Base-by-base conservation (phyloP, 2,113 vertebrate genomes). In the Piprites chloris region DNA sequence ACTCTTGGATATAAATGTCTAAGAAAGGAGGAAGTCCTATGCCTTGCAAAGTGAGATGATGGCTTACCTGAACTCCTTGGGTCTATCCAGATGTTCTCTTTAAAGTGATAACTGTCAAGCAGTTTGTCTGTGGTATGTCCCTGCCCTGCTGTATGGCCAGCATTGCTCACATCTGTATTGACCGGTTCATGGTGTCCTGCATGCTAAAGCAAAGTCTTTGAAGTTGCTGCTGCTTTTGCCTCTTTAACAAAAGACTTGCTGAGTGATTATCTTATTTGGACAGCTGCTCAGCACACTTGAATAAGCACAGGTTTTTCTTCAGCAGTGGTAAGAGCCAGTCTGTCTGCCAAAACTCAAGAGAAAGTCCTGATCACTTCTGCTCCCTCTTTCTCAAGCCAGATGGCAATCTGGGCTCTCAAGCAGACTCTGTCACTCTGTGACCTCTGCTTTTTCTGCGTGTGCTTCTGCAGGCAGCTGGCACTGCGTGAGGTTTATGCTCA, bases 401-500 rank as follows among this genome's bases (percentile, higher is more conserved):
- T 7, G 71, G 44, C 27, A 67, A 44, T 8, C n/a, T 79, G 49
- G 37, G 37, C 11, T 85, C 7, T 17, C 17, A 26, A 2, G 58
- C 6, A 58, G 56, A 23, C 62, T 2, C 11, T 53, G 61, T 7
- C 46, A 74, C 44, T 2, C 27, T 24, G 35, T 73, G 46, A 83
- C 19, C 35, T 26, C 26, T 65, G 33, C 27, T 74, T 30, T 65
- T 37, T 20, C 39, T 77, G 22, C 83, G 42, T 4, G 26, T 59
- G 14, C 9, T 49, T 80, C 56, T 90, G 53, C 9, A 99, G 99
- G 97, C 98, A 99, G 92, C 94, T 98, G 96, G 98, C 98, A 8
- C 96, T 99, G 79, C 98, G 98, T 0, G 99, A 99, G 96, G 99
- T 99, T 21, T 99, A 99, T 22, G 99, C 99, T 23, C 99, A 99